Base-by-base conservation (phyloP, 2,888 invertebrate genomes). In the Crepidodera aurea region DNA sequence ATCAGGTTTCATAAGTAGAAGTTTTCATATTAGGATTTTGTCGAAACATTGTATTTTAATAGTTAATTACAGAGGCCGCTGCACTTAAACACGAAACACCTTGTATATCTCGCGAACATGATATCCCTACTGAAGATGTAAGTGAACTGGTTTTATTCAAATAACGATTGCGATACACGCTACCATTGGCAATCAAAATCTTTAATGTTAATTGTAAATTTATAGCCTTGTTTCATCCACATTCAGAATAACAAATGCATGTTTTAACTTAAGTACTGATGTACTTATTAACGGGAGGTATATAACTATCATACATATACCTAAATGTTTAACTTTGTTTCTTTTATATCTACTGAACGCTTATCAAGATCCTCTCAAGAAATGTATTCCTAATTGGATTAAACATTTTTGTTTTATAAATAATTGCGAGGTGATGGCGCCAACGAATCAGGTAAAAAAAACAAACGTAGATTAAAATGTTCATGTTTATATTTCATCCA, bases 141-240 rank as follows among this genome's bases (percentile, higher is more conserved):
- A 40, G 40, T 27, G 48, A 13, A 48, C 48, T 25, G 27, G 48
- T 48, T 48, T 48, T 48, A 48, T 27, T 48, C 27, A 29, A 25
- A 48, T 48, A 48, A 48, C 15, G 27, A 27, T 48, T 15, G 12
- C 48, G 29, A 15, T 13, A 15, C 48, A 48, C 48, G 48, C 46
- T 13, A 46, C 46, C 46, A 22, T 22, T 46, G 13, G 46, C 27
- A 48, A 25, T 48, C 48, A 27, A 48, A 48, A 48, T 27, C 16
- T 48, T 48, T 10, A 48, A 48, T 48, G 48, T 29, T 48, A 27
- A 48, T 48, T 48, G 27, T 3, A 13, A 48, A 48, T 48, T 48
- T 25, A 48, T 48, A 10, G 15, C 48, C 15, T 27, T 27, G 48
- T 48, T 48, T 27, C 7, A 48, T 27, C 6, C 12, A 27, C 27